Evolutionary conservation across 2,888 invertebrate species (phyloP), one percentile per base, ranked within the genome.

Genomic region (Drosophila nr. medialis): DNA sequence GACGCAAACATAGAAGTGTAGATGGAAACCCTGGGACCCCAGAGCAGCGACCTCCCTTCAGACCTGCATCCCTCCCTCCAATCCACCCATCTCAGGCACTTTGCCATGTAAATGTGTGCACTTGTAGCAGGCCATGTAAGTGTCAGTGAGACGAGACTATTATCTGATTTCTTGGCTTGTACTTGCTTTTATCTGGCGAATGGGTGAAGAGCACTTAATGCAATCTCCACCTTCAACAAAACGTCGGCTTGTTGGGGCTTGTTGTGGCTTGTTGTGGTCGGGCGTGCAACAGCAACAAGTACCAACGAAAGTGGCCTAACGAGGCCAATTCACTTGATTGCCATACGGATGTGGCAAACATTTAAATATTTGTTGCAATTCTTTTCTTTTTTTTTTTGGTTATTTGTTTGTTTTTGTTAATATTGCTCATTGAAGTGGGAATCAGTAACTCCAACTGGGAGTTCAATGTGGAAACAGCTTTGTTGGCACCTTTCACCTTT

Each of bases 81-180:
- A 24, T 4, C 51, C 29, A 34, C 48, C 48, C 56, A 24, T 29
- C 45, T 40, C 30, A 72, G 78, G 32, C 88, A 87, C 89, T 86
- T 85, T 77, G 70, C 69, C 90, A 87, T 87, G 86, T 75, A 85
- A 86, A 89, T 89, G 87, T 89, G 67, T 69, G 80, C 84, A 80
- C 77, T 79, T 81, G 75, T 80, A 38, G 49, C 56, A 32, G 72
- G 50, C 45, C 66, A 72, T 69, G 66, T 66, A 66, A 69, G 74
- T 79, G 69, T 66, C 67, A 66, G 82, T 53, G 70, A 62, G 77
- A 84, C 77, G 65, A 86, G 75, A 69, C 72, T 74, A 85, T 87
- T 87, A 81, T 85, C 88, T 85, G 86, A 88, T 83, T 80, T 79
- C 86, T 83, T 83, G 88, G 81, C 86, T 89, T 77, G 83, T 75